Percentiles rank a stretch among this genome's conserved stretches.
These are phyloP conservation scores for Coregonus clupeaformis DNA, from an alignment of 2,113 vertebrate species.

Conservation along the genomic window DNA sequence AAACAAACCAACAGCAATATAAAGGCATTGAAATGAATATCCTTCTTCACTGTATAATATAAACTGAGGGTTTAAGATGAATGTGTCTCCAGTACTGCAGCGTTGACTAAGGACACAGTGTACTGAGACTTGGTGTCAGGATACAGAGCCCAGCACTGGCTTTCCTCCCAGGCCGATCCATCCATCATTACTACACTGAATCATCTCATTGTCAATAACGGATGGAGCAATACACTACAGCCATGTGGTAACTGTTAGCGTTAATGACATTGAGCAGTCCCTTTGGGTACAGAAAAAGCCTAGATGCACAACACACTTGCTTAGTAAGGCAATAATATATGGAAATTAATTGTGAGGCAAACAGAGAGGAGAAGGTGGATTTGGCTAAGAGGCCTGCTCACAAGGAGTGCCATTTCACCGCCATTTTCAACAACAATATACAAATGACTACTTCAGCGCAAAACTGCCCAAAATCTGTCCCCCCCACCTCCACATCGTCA, in stretches of 20 bases:
- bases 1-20: too few relatives aligned
- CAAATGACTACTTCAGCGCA: too few relatives aligned
- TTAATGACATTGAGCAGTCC: conserved; percentile 77
- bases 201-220: conserved; percentile 74
- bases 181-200: conserved; percentile 69
- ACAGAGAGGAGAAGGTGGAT: conserved; percentile 13
- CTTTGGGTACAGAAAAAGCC: conserved; percentile 67
- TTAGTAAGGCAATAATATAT: conserved; percentile 74
- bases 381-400: too few relatives aligned
- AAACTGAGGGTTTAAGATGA: conserved; percentile 28
- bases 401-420: too few relatives aligned
- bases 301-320: conserved; percentile 59
- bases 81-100: conserved; percentile 49
- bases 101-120: conserved; percentile 47
- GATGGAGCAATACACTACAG: conserved; percentile 74
- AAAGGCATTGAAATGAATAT: too few relatives aligned
- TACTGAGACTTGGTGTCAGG: conserved; percentile 44
- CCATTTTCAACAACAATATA: too few relatives aligned
- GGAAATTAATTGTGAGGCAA: conserved; percentile 54
- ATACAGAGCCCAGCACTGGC: conserved; percentile 60
- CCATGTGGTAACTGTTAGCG: conserved; percentile 71
- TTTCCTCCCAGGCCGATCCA: conserved; percentile 63
- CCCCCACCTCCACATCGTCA: too few relatives aligned
- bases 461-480: too few relatives aligned
- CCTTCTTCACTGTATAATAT: too few relatives aligned